These are phyloP conservation scores for Recurvirostra avosetta DNA, from an alignment of 2,113 vertebrate species.

Conservation along the genomic window DNA sequence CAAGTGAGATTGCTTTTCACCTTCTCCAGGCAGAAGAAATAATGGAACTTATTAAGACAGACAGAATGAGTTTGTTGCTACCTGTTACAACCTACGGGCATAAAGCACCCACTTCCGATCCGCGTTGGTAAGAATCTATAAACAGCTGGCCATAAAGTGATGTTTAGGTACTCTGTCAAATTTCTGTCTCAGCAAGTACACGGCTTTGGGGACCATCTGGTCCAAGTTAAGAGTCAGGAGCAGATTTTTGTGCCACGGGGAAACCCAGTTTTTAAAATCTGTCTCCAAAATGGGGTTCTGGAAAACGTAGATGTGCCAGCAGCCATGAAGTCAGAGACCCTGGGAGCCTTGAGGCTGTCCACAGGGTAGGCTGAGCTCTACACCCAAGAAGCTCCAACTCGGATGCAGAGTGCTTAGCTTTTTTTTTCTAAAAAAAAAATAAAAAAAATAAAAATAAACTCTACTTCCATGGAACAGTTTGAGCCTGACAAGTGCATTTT, in stretches of 20 bases:
- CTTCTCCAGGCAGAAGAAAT: constrained; percentile 40
- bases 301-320: not conserved
- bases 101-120: not conserved
- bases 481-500: constrained; percentile 51
- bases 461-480: constrained; percentile 8
- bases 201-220: constrained; percentile 16
- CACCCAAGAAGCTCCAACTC: not conserved
- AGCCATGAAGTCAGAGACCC: not conserved
- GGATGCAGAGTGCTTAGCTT: not conserved
- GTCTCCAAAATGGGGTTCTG: not conserved
- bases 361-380: not conserved
- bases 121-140: not conserved
- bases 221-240: not conserved
- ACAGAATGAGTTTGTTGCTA: constrained; percentile 33
- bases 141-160: not conserved
- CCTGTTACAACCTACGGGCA: constrained; percentile 23
- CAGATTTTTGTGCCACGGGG: not conserved
- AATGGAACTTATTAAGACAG: constrained; percentile 34
- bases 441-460: not conserved
- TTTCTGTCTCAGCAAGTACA: not conserved
- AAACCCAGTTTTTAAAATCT: not conserved
- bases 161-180: not conserved
- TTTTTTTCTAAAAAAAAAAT: not conserved
- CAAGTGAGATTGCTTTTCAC: constrained; percentile 43
- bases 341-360: not conserved